Percentiles rank a stretch among this genome's conserved stretches.
phyloP scores from a whole-genome alignment of 2,888 invertebrate species.

The Melipona bicolor region DNA sequence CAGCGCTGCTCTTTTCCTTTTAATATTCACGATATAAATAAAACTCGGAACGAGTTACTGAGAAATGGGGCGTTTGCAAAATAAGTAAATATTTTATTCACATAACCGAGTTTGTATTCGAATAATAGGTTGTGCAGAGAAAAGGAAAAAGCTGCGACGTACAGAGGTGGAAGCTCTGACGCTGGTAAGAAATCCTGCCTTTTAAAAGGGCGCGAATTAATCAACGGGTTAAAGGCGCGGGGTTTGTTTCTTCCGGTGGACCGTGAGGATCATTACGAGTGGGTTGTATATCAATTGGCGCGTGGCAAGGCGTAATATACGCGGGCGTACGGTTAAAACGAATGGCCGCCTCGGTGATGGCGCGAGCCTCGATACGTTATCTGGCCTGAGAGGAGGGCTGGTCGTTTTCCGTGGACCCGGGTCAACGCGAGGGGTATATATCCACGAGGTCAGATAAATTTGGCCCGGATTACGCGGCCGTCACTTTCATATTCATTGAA shows the following conservation, averaged over 20 bases:
- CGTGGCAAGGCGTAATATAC: conserved; percentile 74
- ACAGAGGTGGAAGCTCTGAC: too few species aligned
- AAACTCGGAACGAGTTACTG: too few species aligned
- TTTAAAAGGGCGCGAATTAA: conserved; percentile 57
- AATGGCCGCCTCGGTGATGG: conserved; percentile 76
- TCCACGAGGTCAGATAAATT: conserved; percentile 80
- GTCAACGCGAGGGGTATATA: conserved; percentile 68
- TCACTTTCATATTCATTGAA: conserved; percentile 83
- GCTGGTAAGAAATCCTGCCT: too few species aligned
- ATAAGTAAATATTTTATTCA: too few species aligned
- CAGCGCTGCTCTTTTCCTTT: too few species aligned
- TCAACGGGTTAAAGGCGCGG: conserved; percentile 57
- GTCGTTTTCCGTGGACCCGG: conserved; percentile 64
- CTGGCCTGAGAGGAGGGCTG: conserved; percentile 61
- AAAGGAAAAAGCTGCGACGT: too few species aligned
- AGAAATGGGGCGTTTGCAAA: too few species aligned
- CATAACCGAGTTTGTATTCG: too few species aligned
- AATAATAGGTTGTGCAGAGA: too few species aligned
- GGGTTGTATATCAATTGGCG: conserved; percentile 77
- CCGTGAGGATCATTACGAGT: conserved; percentile 76
- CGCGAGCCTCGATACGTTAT: conserved; percentile 80
- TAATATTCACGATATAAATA: too few species aligned
- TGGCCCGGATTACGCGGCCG: conserved; percentile 79
- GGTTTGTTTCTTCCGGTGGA: conserved; percentile 65
- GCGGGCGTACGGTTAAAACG: conserved; percentile 76